phyloP scores from a whole-genome alignment of 2,888 invertebrate genomes.

The Hypercompe scribonia region DNA sequence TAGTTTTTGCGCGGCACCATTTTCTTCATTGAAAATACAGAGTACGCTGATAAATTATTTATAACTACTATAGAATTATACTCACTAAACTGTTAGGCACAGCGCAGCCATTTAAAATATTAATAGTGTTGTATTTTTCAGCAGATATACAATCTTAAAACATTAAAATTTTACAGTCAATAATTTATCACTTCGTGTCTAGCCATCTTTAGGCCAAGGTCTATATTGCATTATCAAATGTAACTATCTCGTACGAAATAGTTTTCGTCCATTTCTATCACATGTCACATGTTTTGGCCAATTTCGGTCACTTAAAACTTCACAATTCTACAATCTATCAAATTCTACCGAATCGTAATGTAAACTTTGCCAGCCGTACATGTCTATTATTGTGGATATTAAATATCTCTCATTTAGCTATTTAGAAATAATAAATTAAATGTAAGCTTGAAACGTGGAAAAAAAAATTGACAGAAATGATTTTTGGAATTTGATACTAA shows the following conservation, averaged over 20 bases:
- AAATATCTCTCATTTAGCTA: background rate
- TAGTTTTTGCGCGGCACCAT: constrained; percentile 16
- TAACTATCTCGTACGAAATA: constrained; percentile 4
- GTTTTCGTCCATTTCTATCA: constrained; percentile 20
- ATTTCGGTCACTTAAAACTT: background rate
- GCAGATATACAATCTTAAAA: constrained; percentile 15
- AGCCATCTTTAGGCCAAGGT: constrained; percentile 17
- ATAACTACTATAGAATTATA: constrained; percentile 15
- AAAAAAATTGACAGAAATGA: background rate
- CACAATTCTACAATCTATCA: background rate
- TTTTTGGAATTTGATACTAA: background rate
- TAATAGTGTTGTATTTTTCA: constrained; percentile 11
- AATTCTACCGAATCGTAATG: background rate
- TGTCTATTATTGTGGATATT: background rate
- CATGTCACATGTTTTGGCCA: constrained; percentile 8
- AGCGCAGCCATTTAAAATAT: constrained; percentile 20
- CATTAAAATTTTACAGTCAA: constrained; percentile 19
- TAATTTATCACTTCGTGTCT: constrained; percentile 23
- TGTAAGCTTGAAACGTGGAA: background rate
- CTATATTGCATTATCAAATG: constrained; percentile 10
- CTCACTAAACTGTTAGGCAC: constrained; percentile 28
- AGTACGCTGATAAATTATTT: constrained; percentile 19
- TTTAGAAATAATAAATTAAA: background rate
- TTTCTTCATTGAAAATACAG: constrained; percentile 1
- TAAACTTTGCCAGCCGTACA: constrained; percentile 7